phyloP scores from a whole-genome alignment of 2,113 vertebrate genomes.

The Porphyrio hochstetteri region DNA sequence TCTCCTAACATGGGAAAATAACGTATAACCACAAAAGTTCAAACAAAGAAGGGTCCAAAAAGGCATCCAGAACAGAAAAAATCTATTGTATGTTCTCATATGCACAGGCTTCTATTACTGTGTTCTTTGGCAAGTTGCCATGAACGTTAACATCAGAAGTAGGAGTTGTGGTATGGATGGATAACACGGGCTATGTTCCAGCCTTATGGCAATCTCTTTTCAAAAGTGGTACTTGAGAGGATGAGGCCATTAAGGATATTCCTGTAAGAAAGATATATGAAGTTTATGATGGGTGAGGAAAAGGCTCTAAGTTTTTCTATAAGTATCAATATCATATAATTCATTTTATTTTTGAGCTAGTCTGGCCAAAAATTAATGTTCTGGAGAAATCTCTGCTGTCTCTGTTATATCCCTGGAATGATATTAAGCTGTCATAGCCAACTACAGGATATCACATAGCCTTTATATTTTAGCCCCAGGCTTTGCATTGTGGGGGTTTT shows the following conservation, averaged over 20 bases:
- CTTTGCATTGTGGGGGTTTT: not conserved
- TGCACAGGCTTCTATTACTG: not conserved
- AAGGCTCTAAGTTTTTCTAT: not conserved
- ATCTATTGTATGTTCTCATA: not conserved
- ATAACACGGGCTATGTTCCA: not conserved
- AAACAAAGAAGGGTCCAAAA: not conserved
- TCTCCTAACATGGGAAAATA: not conserved
- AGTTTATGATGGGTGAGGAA: not conserved
- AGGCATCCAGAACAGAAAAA: not conserved
- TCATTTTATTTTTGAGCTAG: not conserved
- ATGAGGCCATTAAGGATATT: not conserved
- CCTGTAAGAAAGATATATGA: not conserved
- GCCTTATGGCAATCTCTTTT: not conserved
- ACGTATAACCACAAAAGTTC: not conserved
- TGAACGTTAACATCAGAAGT: not conserved
- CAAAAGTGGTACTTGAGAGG: not conserved
- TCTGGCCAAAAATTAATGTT: not conserved
- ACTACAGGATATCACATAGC: not conserved
- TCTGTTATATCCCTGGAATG: not conserved
- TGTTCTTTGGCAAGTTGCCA: not conserved
- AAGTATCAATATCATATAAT: not conserved
- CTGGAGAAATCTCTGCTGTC: not conserved
- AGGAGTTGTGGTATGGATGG: not conserved
- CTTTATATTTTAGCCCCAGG: not conserved
- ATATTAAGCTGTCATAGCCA: constrained; percentile 5